Conservation (phyloP, 1,140 invertebrate species). For the Hormaphis cornu region DNA sequence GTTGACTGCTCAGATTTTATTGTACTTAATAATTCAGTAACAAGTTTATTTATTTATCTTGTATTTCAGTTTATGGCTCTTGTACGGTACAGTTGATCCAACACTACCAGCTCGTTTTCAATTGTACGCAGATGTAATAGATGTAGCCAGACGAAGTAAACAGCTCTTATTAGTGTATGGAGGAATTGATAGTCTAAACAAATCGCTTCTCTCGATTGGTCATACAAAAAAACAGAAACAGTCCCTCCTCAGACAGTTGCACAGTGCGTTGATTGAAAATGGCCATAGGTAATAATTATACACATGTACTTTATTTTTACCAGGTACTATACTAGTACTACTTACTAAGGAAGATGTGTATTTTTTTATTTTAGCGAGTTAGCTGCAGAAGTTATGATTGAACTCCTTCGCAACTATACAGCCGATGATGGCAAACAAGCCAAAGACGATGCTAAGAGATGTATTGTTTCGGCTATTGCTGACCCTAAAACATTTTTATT, state of each 20-base stretch:
- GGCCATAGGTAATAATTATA: slow-evolving; percentile 52
- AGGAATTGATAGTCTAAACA: slow-evolving; percentile 17
- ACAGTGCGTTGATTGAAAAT: slow-evolving; percentile 70
- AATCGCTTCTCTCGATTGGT: slow-evolving; percentile 2
- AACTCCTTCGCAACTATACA: slow-evolving; percentile 89
- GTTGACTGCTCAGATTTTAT: neutral
- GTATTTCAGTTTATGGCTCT: slow-evolving; percentile 2
- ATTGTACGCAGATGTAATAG: slow-evolving; percentile 10
- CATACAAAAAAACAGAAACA: slow-evolving; percentile 80
- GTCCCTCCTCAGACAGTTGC: slow-evolving; percentile 76
- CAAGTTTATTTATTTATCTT: neutral
- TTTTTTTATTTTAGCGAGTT: slow-evolving; percentile 58
- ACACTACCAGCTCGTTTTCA: slow-evolving; percentile 17
- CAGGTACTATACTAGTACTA: neutral
- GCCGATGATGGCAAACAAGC: slow-evolving; percentile 93
- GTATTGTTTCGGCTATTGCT: slow-evolving; percentile 86
- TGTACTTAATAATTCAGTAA: neutral
- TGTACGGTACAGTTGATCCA: slow-evolving; percentile 16
- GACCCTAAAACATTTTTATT: slow-evolving; percentile 91
- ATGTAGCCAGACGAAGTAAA: slow-evolving; percentile 4
- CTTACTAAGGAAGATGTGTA: slow-evolving; percentile 17
- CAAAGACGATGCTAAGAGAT: slow-evolving; percentile 89
- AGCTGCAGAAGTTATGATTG: slow-evolving; percentile 92
- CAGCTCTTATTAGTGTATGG: slow-evolving; percentile 4
- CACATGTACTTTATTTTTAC: neutral